phyloP scores from a whole-genome alignment of 2,113 vertebrate genomes.

The Ariopsis seemanni region DNA sequence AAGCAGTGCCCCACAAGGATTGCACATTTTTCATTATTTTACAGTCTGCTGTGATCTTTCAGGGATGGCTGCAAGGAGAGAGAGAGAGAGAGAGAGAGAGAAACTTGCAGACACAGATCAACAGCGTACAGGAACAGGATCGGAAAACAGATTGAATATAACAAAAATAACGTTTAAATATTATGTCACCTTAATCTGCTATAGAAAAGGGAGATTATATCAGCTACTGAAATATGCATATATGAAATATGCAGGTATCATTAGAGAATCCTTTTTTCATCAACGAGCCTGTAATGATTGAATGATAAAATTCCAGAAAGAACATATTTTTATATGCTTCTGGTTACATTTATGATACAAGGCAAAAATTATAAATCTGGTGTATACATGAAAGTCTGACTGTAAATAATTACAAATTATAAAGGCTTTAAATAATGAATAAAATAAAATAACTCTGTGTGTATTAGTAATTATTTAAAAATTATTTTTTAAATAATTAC shows the following conservation, averaged over 20 bases:
- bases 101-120: background rate
- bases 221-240: background rate
- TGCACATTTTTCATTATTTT: slow-evolving; percentile 94
- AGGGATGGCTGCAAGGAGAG: slow-evolving; percentile 74
- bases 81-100: background rate
- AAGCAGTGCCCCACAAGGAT: slow-evolving; percentile 84
- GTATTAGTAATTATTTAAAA: background rate
- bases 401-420: background rate
- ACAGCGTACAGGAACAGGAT: background rate
- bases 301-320: background rate
- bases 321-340: background rate
- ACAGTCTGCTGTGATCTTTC: slow-evolving; percentile 83
- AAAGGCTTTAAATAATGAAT: background rate
- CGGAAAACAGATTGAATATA: background rate
- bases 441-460: too few species aligned
- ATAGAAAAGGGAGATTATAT: background rate
- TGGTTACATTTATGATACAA: background rate
- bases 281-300: background rate
- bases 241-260: background rate
- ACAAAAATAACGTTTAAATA: slow-evolving; percentile 7
- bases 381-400: background rate
- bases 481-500: background rate
- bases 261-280: background rate
- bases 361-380: background rate
- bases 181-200: slow-evolving; percentile 1